These are phyloP conservation scores for Himalopsyche kuldschensis DNA, from an alignment of 2,888 invertebrate species.

Conservation along the genomic window DNA sequence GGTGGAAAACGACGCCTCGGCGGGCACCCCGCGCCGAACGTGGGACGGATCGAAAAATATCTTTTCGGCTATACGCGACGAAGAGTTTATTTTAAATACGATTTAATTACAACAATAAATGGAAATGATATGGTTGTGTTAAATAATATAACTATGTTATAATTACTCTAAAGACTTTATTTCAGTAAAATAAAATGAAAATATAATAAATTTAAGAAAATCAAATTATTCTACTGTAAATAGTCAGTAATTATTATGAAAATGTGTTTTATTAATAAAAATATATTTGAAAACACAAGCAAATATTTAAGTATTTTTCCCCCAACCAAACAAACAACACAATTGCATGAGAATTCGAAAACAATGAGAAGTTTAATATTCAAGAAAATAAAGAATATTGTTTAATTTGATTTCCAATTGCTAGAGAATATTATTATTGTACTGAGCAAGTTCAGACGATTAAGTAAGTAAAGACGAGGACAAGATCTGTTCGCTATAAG, in stretches of 20 bases:
- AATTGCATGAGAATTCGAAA: no score
- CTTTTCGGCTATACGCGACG: background rate
- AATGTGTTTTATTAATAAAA: slow-evolving; percentile 34
- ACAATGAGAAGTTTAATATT: no score
- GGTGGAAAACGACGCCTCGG: background rate
- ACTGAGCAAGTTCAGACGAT: no score
- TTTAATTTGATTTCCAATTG: no score
- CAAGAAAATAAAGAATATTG: no score
- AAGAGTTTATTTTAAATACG: slow-evolving; percentile 9
- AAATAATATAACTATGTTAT: slow-evolving; percentile 49
- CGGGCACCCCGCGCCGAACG: background rate
- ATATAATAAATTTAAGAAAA: slow-evolving; percentile 20
- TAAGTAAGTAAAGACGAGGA: no score
- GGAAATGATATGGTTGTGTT: slow-evolving; percentile 57
- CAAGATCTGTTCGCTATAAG: no score
- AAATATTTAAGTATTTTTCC: slow-evolving; percentile 2
- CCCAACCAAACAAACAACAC: background rate
- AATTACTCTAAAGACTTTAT: slow-evolving; percentile 35
- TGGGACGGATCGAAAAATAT: background rate
- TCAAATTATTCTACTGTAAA: slow-evolving; percentile 29
- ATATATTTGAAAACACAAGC: slow-evolving; percentile 12
- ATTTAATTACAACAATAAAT: slow-evolving; percentile 17
- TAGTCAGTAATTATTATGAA: slow-evolving; percentile 27
- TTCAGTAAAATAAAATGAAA: slow-evolving; percentile 32
- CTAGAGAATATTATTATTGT: no score